Percentiles rank a stretch among this genome's conserved stretches.
phyloP scores from a whole-genome alignment of 2,113 vertebrate species.

The Oriolus oriolus region DNA sequence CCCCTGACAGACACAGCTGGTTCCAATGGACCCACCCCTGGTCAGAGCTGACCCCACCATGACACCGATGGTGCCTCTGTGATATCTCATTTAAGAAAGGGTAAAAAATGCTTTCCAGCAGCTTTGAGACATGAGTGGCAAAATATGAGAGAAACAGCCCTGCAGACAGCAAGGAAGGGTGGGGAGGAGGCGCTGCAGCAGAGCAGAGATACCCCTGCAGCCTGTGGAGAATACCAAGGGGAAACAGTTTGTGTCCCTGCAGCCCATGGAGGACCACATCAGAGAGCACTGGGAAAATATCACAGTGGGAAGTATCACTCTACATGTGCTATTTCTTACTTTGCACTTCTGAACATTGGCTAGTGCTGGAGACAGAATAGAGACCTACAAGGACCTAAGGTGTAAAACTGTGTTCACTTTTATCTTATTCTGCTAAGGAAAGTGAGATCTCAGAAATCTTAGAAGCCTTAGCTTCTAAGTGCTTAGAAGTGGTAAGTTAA shows the following conservation, averaged over 20 bases:
- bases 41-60: not conserved
- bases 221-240: not conserved
- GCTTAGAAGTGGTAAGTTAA: not conserved
- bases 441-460: not conserved
- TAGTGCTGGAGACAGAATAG: not conserved
- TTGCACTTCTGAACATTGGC: not conserved
- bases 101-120: not conserved
- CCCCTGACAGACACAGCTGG: not conserved
- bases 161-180: not conserved
- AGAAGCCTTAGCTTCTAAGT: not conserved
- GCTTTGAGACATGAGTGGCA: not conserved
- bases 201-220: not conserved
- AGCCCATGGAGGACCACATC: not conserved
- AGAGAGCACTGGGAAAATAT: not conserved
- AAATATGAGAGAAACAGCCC: not conserved
- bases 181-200: accelerated
- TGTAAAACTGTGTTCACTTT: not conserved
- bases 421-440: not conserved
- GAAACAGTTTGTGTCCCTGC: not conserved
- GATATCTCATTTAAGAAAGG: not conserved
- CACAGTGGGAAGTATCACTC: not conserved
- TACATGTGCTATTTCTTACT: not conserved
- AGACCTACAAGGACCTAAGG: not conserved
- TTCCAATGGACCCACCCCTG: not conserved
- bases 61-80: accelerated